Percentiles rank a stretch among this genome's conserved stretches.
phyloP scores from a whole-genome alignment of 2,888 invertebrate genomes.

The Thymelicus sylvestris region DNA sequence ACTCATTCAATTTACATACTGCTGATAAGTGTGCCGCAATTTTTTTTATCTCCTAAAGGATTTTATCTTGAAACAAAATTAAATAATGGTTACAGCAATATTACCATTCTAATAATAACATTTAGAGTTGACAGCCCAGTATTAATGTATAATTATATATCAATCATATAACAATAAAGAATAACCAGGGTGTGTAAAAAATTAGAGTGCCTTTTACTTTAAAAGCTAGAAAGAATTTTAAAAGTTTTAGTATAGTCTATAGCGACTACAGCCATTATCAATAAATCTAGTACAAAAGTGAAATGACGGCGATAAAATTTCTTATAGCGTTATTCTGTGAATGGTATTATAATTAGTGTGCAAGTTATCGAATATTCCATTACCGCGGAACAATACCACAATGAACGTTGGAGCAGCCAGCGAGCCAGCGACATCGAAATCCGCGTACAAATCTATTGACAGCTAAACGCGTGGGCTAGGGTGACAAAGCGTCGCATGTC shows the following conservation, averaged over 20 bases:
- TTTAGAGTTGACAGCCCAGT: too few relatives aligned
- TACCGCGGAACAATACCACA: constrained; percentile 25
- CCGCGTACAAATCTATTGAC: constrained; percentile 41
- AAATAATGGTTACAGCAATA: too few relatives aligned
- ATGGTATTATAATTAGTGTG: background rate
- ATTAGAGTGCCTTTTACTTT: too few relatives aligned
- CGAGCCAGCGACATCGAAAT: constrained; percentile 23
- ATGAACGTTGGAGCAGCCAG: constrained; percentile 23
- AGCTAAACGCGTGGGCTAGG: constrained; percentile 56
- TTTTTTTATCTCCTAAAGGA: background rate
- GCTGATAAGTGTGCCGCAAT: constrained; percentile 3
- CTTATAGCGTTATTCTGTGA: background rate
- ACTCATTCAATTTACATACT: constrained; percentile 11
- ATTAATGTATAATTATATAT: too few relatives aligned
- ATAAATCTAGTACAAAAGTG: too few relatives aligned
- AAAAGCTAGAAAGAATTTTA: too few relatives aligned
- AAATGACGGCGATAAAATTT: background rate
- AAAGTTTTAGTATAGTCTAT: too few relatives aligned
- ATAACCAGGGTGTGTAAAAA: too few relatives aligned
- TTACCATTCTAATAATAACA: too few relatives aligned
- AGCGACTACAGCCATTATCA: too few relatives aligned
- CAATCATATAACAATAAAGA: too few relatives aligned
- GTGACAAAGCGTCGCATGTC: constrained; percentile 83
- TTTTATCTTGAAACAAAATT: too few relatives aligned
- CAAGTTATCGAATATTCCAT: constrained; percentile 10